Evolutionary conservation across 1,140 invertebrate species (phyloP), one percentile per base, ranked within the genome.

Genomic region (Monochamus saltuarius): DNA sequence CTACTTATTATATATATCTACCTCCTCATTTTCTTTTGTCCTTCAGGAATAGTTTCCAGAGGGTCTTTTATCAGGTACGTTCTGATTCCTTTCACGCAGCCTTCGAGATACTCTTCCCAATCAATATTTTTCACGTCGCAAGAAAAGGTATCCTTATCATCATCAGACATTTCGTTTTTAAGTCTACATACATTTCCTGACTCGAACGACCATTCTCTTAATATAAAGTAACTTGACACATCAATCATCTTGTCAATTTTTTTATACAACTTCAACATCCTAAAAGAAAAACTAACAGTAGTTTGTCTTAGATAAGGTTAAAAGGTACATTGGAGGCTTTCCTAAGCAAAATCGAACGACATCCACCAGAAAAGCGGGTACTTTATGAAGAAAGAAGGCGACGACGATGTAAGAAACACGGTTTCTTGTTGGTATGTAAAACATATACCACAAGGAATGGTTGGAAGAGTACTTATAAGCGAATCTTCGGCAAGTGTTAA

Each of bases 161-260:
- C 74, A 1, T 73, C 61, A 11, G 80, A 70, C 69, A 92, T 77
- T 35, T 76, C 72, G 0, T 75, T 59, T 78, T 83, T 84, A 29
- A 92, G 70, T 13, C 68, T 70, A 45, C 80, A 68, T 0, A 89
- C 76, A 73, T 89, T 86, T 19, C 82, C 72, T 61, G 87, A 88
- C 17, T 82, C 77, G 74, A 91, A 93, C 1, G 78, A 71, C 85
- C 91, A 93, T 65, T 89, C 82, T 34, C 80, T 73, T 1, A 82
- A 84, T 14, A 83, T 85, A 75, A 94, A 94, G 67, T 87, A 89
- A n/a, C 87, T 81, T n/a, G 94, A 77, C 0, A 87, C 84, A 2
- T 81, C 75, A 0, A 85, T 79, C 39, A 91, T 89, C 70, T 87
- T 87, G 65, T 89, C 83, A 35, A 94, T 83, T 74, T 89, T 91